phyloP scores from a whole-genome alignment of 2,797 vertebrate species.

The Cyclopterus lumpus region DNA sequence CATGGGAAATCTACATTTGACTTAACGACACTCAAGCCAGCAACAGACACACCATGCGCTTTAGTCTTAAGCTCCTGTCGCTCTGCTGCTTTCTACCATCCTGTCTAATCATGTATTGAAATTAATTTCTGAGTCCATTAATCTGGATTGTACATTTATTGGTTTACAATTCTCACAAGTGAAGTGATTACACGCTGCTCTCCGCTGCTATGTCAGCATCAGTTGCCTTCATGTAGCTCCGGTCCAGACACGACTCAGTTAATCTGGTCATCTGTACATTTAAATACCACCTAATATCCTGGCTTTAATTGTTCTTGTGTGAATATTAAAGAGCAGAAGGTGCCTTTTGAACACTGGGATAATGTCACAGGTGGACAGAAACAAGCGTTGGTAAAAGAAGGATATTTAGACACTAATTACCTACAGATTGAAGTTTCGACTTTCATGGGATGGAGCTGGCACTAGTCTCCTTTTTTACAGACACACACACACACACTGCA shows the following conservation, averaged over 20 bases:
- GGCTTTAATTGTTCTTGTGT: too few species aligned
- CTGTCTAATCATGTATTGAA: conserved; percentile 25
- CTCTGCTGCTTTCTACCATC: neutral
- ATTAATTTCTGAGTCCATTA: conserved; percentile 43
- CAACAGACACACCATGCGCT: neutral
- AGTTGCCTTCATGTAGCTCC: conserved; percentile 55
- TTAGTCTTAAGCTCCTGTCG: too few species aligned
- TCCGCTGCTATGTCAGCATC: conserved; percentile 50
- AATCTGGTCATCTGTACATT: conserved; percentile 68
- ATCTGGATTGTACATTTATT: conserved; percentile 43
- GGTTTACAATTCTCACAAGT: conserved; percentile 42
- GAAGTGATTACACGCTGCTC: conserved; percentile 48
- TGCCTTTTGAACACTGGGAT: conserved; percentile 8
- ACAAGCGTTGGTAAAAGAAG: neutral
- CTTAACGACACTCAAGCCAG: conserved; percentile 6
- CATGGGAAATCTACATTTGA: neutral
- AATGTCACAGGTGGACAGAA: conserved; percentile 22
- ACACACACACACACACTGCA: neutral
- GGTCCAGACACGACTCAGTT: conserved; percentile 52
- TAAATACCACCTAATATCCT: conserved; percentile 55
- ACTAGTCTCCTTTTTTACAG: conserved; percentile 5
- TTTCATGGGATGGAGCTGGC: conserved; percentile 37
- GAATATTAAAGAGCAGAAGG: neutral
- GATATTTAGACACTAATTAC: neutral
- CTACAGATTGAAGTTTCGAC: neutral